Conservation (phyloP, 1,140 invertebrate species). For the Helicoverpa armigera region DNA sequence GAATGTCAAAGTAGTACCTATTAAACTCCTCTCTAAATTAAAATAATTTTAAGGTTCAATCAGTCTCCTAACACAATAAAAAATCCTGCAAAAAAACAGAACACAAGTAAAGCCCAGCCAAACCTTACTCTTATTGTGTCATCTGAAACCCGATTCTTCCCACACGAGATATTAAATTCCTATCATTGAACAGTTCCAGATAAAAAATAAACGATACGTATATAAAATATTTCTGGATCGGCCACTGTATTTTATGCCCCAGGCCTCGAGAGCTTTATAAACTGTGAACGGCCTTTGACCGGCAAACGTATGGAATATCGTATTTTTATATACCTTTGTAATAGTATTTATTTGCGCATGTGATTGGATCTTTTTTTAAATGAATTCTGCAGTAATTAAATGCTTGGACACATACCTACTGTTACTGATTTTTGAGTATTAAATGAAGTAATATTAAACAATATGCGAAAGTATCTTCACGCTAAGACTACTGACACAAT, state of each 20-base stretch:
- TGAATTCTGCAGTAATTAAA: too few species aligned
- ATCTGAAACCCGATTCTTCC: conserved; percentile 9
- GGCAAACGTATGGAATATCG: conserved; percentile 9
- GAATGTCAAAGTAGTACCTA: too few species aligned
- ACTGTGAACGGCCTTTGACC: conserved; percentile 12
- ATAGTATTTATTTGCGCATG: too few species aligned
- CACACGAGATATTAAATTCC: conserved; percentile 46
- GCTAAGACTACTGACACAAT: too few species aligned
- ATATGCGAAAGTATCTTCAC: too few species aligned
- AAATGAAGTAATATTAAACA: too few species aligned
- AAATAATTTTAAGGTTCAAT: too few species aligned
- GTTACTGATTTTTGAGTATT: too few species aligned
- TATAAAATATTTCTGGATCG: conserved; percentile 11
- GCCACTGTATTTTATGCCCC: not conserved
- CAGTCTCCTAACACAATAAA: too few species aligned
- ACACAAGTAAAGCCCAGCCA: not conserved
- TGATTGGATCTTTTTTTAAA: too few species aligned
- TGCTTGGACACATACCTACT: too few species aligned
- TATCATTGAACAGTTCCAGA: conserved; percentile 15
- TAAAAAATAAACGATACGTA: conserved; percentile 35
- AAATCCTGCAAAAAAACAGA: not conserved
- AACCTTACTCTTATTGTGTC: conserved; percentile 28
- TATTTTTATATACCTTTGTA: conserved; percentile 14
- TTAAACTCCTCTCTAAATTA: too few species aligned
- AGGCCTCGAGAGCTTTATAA: conserved; percentile 16